Base-by-base conservation (phyloP, 1,140 invertebrate genomes). In the Trachymyrmex septentrionalis region DNA sequence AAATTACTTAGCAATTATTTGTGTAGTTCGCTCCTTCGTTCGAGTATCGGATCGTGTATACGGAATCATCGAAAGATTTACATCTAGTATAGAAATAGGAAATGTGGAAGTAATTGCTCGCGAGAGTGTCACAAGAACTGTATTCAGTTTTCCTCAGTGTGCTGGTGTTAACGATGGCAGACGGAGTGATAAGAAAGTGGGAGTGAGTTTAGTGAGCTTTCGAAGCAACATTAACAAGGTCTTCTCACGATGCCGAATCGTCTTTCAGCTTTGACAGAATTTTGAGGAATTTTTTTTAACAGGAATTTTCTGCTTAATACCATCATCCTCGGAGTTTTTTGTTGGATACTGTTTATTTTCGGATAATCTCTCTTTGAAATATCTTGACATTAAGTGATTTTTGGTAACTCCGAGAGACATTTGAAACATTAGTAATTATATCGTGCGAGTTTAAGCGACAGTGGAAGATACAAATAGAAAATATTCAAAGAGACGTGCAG, bases 181-280 rank as follows among this genome's bases (percentile, higher is more conserved):
- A 67, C 21, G 27, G 14, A 80, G 14, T 53, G 27, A 55, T 67
- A 66, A 30, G 19, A 78, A 78, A 38, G 38, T 77, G 16, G 16
- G 10, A 59, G 38, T 30, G 38, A 78, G 34, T 30, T 44, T 21
- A 12, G 24, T 44, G 75, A 44, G 16, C 16, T 75, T 34, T 30
- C n/a, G n/a, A 10, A 71, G 66, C 21, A 7, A 19, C n/a, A 16
- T 75, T n/a, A 59, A 59, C 38, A 34, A n/a, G n/a, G 21, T 61
- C 14, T 19, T 19, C 14, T 44, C 55, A 5, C 14, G n/a, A 76
- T 6, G 7, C n/a, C 14, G 14, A 75, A 76, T 76, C 55, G 9
- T 64, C n/a, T n/a, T n/a, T n/a, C 57, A 44, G 21, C 30, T 76
- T 38, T 10, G 55, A 6, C 59, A 24, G 16, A 64, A 63, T 34